These are phyloP conservation scores for Drosophila tsacasi DNA, from an alignment of 1,140 invertebrate species.

Conservation along the genomic window DNA sequence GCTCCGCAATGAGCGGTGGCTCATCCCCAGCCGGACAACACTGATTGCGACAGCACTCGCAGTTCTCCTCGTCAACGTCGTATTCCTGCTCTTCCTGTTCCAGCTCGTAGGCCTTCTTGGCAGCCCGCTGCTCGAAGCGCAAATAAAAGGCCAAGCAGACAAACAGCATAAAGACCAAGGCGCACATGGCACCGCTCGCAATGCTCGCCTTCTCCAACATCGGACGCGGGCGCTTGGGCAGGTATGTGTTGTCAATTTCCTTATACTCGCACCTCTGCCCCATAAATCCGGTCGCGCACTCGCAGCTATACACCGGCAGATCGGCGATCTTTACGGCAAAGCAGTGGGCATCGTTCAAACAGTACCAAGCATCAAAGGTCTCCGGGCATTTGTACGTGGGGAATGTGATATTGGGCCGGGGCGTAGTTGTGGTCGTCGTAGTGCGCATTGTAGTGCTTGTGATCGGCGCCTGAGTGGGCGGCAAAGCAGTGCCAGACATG, in stretches of 20 bases:
- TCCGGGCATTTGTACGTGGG: slow-evolving; percentile 96
- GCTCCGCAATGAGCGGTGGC: slow-evolving; percentile 46
- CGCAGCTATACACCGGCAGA: slow-evolving; percentile 96
- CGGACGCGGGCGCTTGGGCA: slow-evolving; percentile 90
- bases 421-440: slow-evolving; percentile 87
- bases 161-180: slow-evolving; percentile 94
- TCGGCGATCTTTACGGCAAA: slow-evolving; percentile 97
- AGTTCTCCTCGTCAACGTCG: slow-evolving; percentile 43
- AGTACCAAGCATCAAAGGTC: slow-evolving; percentile 96
- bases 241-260: slow-evolving; percentile 97
- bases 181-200: slow-evolving; percentile 94
- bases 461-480: slow-evolving; percentile 79
- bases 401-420: slow-evolving; percentile 96
- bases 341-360: slow-evolving; percentile 96
- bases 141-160: slow-evolving; percentile 94
- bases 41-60: slow-evolving; percentile 62
- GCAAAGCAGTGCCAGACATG: slow-evolving; percentile 76
- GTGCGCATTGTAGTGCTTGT: slow-evolving; percentile 84
- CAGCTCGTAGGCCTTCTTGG: slow-evolving; percentile 86
- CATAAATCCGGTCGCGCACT: slow-evolving; percentile 96
- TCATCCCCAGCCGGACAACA: slow-evolving; percentile 57
- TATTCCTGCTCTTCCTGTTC: slow-evolving; percentile 54
- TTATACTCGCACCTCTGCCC: slow-evolving; percentile 96
- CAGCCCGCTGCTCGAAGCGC: slow-evolving; percentile 89
- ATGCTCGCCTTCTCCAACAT: slow-evolving; percentile 96